Percentiles rank a stretch among this genome's conserved stretches.
Conservation (phyloP, 1,140 invertebrate genomes). For the Homarus americanus region DNA sequence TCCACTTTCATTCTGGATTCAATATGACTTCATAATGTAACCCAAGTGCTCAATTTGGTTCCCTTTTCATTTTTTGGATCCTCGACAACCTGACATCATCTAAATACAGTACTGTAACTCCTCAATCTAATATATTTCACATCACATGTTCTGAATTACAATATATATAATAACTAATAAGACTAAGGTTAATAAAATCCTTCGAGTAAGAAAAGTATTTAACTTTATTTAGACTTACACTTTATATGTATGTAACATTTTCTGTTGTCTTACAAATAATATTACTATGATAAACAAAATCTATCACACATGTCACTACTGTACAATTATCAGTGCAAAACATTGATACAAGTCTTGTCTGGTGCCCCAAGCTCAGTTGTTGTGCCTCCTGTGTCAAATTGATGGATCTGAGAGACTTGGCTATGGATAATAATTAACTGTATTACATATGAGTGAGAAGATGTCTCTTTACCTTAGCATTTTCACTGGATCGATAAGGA, state of each 20-base stretch:
- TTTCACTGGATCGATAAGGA: conserved; percentile 20
- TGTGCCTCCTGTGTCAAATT: not conserved
- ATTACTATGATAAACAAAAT: not conserved
- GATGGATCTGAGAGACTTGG: not conserved
- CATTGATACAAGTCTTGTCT: not conserved
- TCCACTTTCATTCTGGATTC: too few species aligned
- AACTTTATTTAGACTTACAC: not conserved
- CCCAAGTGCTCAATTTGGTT: too few species aligned
- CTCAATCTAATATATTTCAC: too few species aligned
- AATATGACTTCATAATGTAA: too few species aligned
- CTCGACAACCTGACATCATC: too few species aligned
- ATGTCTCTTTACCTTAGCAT: conserved; percentile 23
- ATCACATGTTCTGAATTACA: too few species aligned
- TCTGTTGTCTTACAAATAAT: not conserved
- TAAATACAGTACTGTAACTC: too few species aligned
- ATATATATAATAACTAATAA: too few species aligned
- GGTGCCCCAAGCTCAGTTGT: not conserved
- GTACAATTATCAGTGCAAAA: not conserved
- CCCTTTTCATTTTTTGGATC: too few species aligned
- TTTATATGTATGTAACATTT: not conserved
- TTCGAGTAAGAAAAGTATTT: not conserved
- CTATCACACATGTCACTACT: not conserved
- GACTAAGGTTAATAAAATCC: not conserved
- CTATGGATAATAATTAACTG: not conserved
- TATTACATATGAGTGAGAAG: conserved; percentile 1